A percentile compares a stretch with the other conserved stretches of the same genome.
Evolutionary conservation across 2,113 vertebrate genomes (phyloP).

Genomic region (Protobothrops mucrosquamatus): DNA sequence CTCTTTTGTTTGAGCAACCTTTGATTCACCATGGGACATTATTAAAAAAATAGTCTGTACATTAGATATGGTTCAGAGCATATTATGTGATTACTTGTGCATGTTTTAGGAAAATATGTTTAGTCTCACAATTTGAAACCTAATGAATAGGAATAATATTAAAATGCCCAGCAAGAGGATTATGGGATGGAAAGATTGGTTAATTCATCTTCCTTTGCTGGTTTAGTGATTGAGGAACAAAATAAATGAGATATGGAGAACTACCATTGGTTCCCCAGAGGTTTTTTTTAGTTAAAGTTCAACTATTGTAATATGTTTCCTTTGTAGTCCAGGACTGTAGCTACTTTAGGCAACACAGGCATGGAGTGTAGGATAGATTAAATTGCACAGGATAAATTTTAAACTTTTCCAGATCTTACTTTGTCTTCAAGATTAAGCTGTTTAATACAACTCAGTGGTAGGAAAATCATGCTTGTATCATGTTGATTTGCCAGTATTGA

Average conservation of each 20-base stretch:
- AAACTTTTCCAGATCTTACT: neutral
- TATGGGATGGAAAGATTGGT: neutral
- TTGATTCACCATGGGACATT: neutral
- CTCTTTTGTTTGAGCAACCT: neutral
- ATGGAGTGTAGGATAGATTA: neutral
- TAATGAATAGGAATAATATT: neutral
- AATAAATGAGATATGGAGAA: neutral
- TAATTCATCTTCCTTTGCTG: neutral
- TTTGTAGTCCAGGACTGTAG: neutral
- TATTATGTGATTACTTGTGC: neutral
- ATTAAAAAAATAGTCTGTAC: neutral
- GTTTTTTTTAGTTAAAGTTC: neutral
- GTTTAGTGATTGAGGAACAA: neutral
- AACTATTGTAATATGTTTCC: neutral
- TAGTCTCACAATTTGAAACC: neutral
- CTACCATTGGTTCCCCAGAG: neutral
- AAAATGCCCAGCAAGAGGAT: neutral
- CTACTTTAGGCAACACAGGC: neutral
- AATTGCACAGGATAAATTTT: neutral
- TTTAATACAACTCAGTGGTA: neutral
- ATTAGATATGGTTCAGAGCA: neutral
- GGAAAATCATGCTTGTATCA: neutral
- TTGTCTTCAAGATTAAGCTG: neutral
- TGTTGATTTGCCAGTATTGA: neutral
- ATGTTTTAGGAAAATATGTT: neutral